A percentile compares a stretch with the other conserved stretches of the same genome.
Evolutionary conservation across 2,113 vertebrate species (phyloP).

Genomic region (Chaetops frenatus): DNA sequence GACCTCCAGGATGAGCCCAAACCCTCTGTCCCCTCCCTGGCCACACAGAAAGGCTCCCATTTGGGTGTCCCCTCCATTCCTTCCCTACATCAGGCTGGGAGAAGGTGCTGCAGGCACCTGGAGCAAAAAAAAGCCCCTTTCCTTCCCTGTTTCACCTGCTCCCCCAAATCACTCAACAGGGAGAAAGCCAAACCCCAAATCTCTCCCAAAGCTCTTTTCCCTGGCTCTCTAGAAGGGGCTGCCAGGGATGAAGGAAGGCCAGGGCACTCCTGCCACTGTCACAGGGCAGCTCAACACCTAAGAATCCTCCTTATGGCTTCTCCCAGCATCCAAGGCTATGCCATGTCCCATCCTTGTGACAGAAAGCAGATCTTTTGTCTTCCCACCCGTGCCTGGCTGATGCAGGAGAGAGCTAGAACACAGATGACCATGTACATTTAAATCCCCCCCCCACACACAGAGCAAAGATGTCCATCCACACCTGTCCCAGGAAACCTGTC

Average conservation of each 20-base stretch:
- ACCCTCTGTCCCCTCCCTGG: background rate
- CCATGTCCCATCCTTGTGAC: background rate
- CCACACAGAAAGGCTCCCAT: background rate
- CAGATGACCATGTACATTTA: accelerated
- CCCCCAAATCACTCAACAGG: background rate
- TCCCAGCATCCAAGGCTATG: accelerated
- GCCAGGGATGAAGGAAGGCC: background rate
- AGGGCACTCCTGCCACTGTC: background rate
- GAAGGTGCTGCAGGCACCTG: background rate
- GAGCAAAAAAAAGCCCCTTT: background rate
- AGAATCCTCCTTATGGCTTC: background rate
- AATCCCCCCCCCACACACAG: background rate
- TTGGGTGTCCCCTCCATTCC: accelerated
- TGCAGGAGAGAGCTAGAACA: background rate
- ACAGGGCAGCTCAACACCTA: background rate
- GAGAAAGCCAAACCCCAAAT: background rate
- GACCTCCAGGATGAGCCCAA: background rate
- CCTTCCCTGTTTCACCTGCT: background rate
- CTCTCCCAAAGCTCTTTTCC: background rate
- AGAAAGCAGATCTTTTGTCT: background rate
- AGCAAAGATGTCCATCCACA: background rate
- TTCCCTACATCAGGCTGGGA: background rate
- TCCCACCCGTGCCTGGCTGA: accelerated
- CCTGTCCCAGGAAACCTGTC: background rate
- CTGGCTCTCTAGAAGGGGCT: background rate